Percentiles rank a stretch among this genome's conserved stretches.
Conservation (phyloP, 2,113 vertebrate species). For the Archilochus colubris region DNA sequence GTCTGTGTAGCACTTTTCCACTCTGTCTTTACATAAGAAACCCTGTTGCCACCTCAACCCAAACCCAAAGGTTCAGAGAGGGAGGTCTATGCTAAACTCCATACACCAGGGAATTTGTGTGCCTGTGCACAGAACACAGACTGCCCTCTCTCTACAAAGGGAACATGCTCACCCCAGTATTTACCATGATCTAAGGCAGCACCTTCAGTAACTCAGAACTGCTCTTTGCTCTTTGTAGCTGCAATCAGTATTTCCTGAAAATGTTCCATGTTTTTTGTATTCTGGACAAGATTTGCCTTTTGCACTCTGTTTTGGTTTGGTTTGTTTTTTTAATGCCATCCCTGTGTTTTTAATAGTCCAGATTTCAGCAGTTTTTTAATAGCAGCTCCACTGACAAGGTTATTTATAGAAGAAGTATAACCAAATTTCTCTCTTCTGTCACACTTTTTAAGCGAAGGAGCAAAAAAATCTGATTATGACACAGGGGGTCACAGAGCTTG, state of each 20-base stretch:
- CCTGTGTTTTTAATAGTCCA: background rate
- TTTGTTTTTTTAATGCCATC: background rate
- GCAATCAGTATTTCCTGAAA: background rate
- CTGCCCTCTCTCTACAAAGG: rapidly evolving
- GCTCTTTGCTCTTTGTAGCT: background rate
- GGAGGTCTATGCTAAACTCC: background rate
- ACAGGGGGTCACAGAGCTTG: background rate
- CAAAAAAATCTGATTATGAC: background rate
- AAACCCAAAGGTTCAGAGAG: background rate
- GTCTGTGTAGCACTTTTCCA: background rate
- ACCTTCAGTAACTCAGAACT: background rate
- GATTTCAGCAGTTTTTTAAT: background rate
- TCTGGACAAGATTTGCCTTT: background rate
- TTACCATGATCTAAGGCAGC: background rate
- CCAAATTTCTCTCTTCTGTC: background rate
- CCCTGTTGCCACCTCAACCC: background rate
- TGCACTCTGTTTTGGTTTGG: background rate
- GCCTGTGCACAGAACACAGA: background rate
- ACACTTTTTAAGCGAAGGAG: background rate
- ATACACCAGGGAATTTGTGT: background rate
- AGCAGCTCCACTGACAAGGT: background rate
- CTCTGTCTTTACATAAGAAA: background rate
- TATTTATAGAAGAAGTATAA: background rate
- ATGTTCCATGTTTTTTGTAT: background rate
- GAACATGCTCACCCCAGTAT: rapidly evolving